phyloP scores from a whole-genome alignment of 2,113 vertebrate genomes.

The Platysternon megacephalum region DNA sequence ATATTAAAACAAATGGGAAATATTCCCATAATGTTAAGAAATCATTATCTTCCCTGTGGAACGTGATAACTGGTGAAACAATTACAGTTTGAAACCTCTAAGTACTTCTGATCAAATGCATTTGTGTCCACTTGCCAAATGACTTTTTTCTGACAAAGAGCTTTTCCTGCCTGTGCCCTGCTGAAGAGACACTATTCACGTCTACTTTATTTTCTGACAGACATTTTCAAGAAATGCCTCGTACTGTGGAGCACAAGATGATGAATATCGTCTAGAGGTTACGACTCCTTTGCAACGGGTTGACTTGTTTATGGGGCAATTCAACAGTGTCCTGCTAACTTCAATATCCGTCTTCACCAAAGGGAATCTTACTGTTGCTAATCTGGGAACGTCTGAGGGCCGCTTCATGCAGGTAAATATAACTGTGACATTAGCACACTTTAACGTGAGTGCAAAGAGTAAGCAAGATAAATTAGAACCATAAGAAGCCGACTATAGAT shows the following conservation, averaged over 20 bases:
- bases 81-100: constrained; percentile 56
- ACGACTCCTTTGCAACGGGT: constrained; percentile 88
- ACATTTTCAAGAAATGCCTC: constrained; percentile 87
- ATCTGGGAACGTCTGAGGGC: constrained; percentile 90
- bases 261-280: constrained; percentile 92
- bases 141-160: constrained; percentile 56
- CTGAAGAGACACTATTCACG: constrained; percentile 40
- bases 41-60: not conserved
- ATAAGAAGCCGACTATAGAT: not conserved
- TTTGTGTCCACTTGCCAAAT: constrained; percentile 52
- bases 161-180: not conserved
- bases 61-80: constrained; percentile 56
- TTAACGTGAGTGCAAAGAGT: not conserved
- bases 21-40: constrained; percentile 20
- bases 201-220: constrained; percentile 80
- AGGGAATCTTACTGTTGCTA: constrained; percentile 88
- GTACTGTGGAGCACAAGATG: constrained; percentile 87
- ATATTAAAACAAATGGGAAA: not conserved
- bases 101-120: constrained; percentile 58
- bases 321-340: constrained; percentile 90
- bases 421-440: not conserved
- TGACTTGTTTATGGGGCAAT: constrained; percentile 91
- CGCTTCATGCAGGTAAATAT: constrained; percentile 91
- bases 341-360: constrained; percentile 88
- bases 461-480: not conserved